These are phyloP conservation scores for Catharus bicknelli DNA, from an alignment of 2,113 vertebrate species.

Conservation along the genomic window DNA sequence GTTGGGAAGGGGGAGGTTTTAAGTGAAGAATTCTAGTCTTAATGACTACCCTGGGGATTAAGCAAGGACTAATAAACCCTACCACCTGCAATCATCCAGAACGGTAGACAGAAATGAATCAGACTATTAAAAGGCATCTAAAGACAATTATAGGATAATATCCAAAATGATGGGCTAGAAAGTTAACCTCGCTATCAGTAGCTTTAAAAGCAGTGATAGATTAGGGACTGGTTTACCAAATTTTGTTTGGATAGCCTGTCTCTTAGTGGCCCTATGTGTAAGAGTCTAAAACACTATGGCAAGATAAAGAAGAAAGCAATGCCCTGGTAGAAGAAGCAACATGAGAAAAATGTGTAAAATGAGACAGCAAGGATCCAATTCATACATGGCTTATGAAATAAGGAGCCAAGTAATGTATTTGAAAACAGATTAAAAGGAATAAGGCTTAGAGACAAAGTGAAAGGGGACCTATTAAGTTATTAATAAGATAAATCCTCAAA, in stretches of 20 bases:
- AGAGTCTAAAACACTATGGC: background rate
- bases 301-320: background rate
- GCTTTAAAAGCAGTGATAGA: background rate
- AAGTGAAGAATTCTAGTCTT: background rate
- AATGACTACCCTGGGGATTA: background rate
- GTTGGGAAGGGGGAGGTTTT: background rate
- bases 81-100: background rate
- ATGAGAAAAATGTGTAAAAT: background rate
- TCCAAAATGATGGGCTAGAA: background rate
- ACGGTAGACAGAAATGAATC: background rate
- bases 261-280: background rate
- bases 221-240: background rate
- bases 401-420: background rate
- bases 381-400: background rate
- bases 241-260: background rate
- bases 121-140: background rate
- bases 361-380: slow-evolving; percentile 3
- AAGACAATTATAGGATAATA: background rate
- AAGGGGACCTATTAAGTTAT: background rate
- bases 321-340: background rate
- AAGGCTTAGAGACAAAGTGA: background rate
- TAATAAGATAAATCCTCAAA: background rate
- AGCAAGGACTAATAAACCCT: background rate
- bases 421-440: slow-evolving; percentile 2
- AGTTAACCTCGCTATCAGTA: background rate